Evolutionary conservation across 2,888 invertebrate genomes (phyloP), one percentile per base, ranked within the genome.

Genomic region (Schizotus pectinicornis): DNA sequence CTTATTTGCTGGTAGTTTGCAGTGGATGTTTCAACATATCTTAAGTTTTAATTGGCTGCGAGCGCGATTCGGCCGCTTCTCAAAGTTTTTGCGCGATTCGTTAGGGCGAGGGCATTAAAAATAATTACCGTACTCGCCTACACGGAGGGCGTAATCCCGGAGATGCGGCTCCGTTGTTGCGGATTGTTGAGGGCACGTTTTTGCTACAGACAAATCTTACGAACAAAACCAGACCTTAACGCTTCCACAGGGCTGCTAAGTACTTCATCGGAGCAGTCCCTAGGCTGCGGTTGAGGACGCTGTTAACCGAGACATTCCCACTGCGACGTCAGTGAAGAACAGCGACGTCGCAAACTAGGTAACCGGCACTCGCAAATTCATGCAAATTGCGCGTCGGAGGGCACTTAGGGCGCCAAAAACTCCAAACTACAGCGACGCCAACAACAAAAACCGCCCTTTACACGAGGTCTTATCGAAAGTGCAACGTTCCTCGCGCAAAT

Each of bases 261-360:
- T 56, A 56, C 62, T 45, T 56, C 63, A 13, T 45, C 58, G 53
- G 61, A 62, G 62, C 56, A 52, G 63, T 64, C 64, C 65, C 64
- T 34, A n/a, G 55, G 43, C 61, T 65, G 61, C 59, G 65, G 63
- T 63, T 59, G 53, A 38, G 48, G 56, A 22, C 22, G 22, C 22
- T 22, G 22, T 22, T 22, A 22, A 22, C 22, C 22, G 22, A 22
- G 22, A 59, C 62, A 55, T 66, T 71, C 68, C 70, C 70, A 56
- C 46, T 51, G 70, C 64, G 70, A 59, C 67, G 61, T 45, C 41
- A 69, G 69, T 69, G 63, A 65, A 69, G 67, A 62, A 65, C 61
- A 51, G 59, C 60, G 57, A 32, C 43, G 14, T 50, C 39, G 22
- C 22, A 22, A 22, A 22, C 49, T 49, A 38, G 39, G 9, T 39